phyloP scores from a whole-genome alignment of 2,888 invertebrate genomes.

The Tenthredo scrophulariae region DNA sequence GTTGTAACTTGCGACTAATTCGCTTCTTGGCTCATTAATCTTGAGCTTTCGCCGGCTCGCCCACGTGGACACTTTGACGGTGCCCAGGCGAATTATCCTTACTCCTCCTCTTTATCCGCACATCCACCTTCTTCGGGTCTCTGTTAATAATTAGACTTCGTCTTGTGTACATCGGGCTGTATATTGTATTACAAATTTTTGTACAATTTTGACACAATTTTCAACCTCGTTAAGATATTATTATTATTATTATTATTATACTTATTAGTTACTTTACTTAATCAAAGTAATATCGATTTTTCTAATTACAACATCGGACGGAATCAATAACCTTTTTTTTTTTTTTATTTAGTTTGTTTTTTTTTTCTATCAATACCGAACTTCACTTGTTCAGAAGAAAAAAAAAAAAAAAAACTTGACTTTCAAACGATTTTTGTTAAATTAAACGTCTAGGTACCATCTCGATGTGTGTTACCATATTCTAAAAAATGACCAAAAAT shows the following conservation, averaged over 20 bases:
- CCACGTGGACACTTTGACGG: conserved; percentile 50
- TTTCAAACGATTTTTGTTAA: too few relatives aligned
- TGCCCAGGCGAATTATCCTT: conserved; percentile 46
- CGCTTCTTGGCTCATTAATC: conserved; percentile 56
- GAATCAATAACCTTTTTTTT: not conserved
- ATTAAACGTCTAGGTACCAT: not conserved
- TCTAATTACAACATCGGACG: not conserved
- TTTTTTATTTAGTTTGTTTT: not conserved
- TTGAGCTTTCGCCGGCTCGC: conserved; percentile 17
- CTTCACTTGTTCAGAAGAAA: too few relatives aligned
- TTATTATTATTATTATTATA: not conserved
- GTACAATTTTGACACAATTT: not conserved
- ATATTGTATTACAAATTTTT: not conserved
- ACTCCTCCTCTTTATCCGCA: not conserved
- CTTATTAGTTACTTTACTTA: not conserved
- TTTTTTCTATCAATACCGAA: not conserved
- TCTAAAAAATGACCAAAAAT: not conserved
- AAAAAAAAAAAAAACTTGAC: too few relatives aligned
- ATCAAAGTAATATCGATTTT: not conserved
- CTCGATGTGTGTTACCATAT: not conserved
- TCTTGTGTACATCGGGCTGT: not conserved
- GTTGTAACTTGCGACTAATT: conserved; percentile 64
- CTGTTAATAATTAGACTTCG: conserved; percentile 20
- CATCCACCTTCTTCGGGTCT: not conserved
- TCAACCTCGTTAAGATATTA: not conserved